Conservation (phyloP, 2,113 vertebrate species). For the Ochotona princeps region DNA sequence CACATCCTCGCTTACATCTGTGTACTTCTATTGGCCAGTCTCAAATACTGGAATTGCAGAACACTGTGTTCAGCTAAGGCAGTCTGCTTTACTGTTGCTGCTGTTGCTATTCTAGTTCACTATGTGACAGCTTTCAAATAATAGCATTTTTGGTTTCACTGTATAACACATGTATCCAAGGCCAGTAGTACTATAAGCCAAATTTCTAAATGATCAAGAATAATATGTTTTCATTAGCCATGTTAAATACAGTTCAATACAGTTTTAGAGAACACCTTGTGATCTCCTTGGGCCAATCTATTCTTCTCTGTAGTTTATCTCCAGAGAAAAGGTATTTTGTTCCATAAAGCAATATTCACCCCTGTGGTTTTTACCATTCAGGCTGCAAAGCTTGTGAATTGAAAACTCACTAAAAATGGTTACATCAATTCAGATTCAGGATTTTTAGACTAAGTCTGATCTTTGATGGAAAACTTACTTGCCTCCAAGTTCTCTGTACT, state of each 20-base stretch:
- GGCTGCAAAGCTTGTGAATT: conserved; percentile 21
- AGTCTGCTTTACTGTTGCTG: not conserved
- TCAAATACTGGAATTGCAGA: not conserved
- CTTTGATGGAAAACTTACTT: not conserved
- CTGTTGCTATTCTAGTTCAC: not conserved
- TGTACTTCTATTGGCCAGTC: not conserved
- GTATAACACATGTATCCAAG: not conserved
- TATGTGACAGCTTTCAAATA: not conserved
- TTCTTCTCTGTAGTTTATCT: not conserved
- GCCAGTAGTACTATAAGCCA: conserved; percentile 11
- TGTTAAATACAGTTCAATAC: not conserved
- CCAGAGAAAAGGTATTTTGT: not conserved
- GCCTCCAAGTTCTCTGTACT: not conserved
- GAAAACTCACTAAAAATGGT: conserved; percentile 8
- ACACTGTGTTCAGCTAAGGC: not conserved
- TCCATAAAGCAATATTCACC: not conserved
- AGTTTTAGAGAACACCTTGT: not conserved
- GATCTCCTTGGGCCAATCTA: not conserved
- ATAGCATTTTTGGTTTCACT: not conserved
- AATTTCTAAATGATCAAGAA: conserved; percentile 30
- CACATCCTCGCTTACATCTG: not conserved
- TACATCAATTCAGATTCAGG: not conserved
- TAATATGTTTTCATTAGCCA: not conserved
- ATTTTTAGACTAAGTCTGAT: not conserved
- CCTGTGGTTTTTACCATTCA: not conserved